Evolutionary conservation across 1,140 invertebrate species (phyloP).

Genomic region (Delia radicum): DNA sequence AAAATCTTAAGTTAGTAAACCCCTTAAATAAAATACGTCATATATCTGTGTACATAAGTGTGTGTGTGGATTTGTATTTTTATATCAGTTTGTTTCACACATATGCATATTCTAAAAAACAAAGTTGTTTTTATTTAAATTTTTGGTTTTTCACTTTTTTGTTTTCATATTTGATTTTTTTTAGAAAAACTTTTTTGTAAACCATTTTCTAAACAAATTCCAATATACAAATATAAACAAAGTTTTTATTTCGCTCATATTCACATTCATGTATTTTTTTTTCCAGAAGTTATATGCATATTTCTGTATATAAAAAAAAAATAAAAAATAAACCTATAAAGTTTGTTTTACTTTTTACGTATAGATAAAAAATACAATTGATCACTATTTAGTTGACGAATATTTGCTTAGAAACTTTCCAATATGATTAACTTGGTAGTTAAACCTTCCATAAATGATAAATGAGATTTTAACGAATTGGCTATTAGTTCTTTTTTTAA

Average conservation of each 20-base stretch:
- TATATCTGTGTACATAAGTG: not conserved
- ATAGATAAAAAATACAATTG: not conserved
- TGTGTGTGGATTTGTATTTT: not conserved
- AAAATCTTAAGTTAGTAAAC: too few relatives aligned
- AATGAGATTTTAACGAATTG: not conserved
- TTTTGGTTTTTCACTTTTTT: not conserved
- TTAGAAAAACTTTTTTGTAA: not conserved
- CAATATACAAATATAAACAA: constrained; percentile 14
- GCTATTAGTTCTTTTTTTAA: too few relatives aligned
- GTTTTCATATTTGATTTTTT: not conserved
- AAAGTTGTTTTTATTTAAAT: not conserved
- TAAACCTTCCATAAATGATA: not conserved
- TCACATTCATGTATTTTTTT: not conserved
- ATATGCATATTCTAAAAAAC: too few relatives aligned
- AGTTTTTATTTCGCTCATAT: not conserved
- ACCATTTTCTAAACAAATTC: not conserved
- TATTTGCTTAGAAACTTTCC: not conserved
- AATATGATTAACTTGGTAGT: not conserved
- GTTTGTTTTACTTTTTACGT: not conserved
- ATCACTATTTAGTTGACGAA: not conserved
- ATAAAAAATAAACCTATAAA: not conserved
- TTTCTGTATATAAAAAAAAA: not conserved
- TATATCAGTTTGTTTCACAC: not conserved
- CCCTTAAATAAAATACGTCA: too few relatives aligned
- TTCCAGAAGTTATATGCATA: too few relatives aligned